Conservation (phyloP, 2,888 invertebrate genomes). For the Kryphioiulus occultus region DNA sequence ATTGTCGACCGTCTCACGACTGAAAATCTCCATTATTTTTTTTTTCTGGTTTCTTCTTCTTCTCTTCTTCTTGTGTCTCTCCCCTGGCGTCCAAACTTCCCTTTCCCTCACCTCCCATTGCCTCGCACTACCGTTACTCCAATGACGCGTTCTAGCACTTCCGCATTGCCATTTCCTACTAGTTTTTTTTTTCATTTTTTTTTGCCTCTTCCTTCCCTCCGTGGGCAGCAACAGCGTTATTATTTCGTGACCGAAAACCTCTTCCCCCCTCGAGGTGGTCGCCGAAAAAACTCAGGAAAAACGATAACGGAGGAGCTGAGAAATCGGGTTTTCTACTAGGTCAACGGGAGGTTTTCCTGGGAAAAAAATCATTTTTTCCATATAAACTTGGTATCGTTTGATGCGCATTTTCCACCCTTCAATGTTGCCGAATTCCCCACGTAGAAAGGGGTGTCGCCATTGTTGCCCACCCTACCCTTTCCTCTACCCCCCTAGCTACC, state of each 20-base stretch:
- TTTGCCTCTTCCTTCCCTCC: not conserved
- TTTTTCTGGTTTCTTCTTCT: not conserved
- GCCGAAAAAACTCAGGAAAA: not conserved
- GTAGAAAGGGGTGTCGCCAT: not conserved
- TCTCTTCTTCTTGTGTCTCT: not conserved
- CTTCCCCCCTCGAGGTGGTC: not conserved
- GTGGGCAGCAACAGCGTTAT: not conserved
- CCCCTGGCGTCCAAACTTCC: not conserved
- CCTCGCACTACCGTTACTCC: slow-evolving; percentile 13
- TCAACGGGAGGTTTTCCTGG: not conserved
- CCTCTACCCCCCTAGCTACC: not conserved
- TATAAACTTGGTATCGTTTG: not conserved
- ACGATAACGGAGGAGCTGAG: not conserved
- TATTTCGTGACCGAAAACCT: slow-evolving; percentile 4
- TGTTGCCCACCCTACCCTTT: not conserved
- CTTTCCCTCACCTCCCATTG: not conserved
- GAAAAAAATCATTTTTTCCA: not conserved
- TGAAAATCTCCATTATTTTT: not conserved
- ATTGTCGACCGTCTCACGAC: not conserved
- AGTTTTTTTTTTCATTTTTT: not conserved
- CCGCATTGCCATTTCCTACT: slow-evolving; percentile 23
- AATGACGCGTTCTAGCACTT: slow-evolving; percentile 2
- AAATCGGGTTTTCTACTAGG: not conserved
- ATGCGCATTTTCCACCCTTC: not conserved
- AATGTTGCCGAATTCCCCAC: not conserved